Percentiles rank a stretch among this genome's conserved stretches.
phyloP scores from a whole-genome alignment of 2,113 vertebrate genomes.

The Scatophagus argus region DNA sequence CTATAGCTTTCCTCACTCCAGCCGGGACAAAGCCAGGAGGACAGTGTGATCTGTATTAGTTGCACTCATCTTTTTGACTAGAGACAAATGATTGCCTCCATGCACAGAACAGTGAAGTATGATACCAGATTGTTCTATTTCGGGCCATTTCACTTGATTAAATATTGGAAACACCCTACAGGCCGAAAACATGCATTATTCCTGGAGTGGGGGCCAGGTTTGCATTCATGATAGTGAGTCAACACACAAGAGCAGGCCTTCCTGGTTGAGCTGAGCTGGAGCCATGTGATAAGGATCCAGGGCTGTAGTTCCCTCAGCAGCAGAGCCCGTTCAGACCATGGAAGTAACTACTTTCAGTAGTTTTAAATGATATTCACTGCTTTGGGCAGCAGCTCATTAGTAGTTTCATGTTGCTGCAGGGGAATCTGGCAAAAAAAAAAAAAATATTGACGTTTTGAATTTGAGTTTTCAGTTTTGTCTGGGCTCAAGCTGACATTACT shows the following conservation, averaged over 20 bases:
- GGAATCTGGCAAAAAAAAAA: no score
- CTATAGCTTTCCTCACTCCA: conserved; percentile 25
- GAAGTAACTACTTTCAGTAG: conserved; percentile 30
- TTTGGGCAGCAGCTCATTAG: conserved; percentile 42
- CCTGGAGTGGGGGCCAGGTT: background rate
- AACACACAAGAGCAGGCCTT: conserved; percentile 46
- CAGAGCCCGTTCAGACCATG: conserved; percentile 19
- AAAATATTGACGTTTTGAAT: background rate
- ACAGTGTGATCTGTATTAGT: conserved; percentile 49
- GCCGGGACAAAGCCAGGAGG: conserved; percentile 44
- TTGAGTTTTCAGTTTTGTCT: background rate
- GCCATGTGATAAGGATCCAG: conserved; percentile 39
- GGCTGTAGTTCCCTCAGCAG: conserved; percentile 13
- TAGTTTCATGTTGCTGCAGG: background rate
- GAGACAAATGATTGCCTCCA: conserved; percentile 58
- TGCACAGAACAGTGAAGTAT: conserved; percentile 50
- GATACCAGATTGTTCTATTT: conserved; percentile 65
- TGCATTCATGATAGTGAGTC: conserved; percentile 33
- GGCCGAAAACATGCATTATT: conserved; percentile 47
- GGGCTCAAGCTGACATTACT: background rate
- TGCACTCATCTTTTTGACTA: conserved; percentile 48
- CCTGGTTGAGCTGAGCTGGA: conserved; percentile 56
- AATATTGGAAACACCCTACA: conserved; percentile 56
- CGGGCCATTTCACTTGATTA: conserved; percentile 68
- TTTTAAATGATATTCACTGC: conserved; percentile 36